A percentile compares a stretch with the other conserved stretches of the same genome.
Evolutionary conservation across 2,797 vertebrate genomes (phyloP).

Genomic region (Enoplosus armatus): DNA sequence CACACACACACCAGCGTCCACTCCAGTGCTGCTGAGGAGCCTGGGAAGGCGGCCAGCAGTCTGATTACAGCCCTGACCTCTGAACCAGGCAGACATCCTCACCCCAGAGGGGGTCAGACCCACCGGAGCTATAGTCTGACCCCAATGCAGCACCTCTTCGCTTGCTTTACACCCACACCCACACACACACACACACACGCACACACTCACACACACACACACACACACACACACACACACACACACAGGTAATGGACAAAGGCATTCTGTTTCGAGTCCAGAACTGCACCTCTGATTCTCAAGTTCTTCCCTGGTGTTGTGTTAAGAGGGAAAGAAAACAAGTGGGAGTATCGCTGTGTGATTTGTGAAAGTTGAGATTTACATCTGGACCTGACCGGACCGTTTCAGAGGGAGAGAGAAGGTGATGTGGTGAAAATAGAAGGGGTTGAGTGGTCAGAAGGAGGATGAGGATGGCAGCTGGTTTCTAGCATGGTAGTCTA

Average conservation of each 20-base stretch:
- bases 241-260: slow-evolving; percentile 67
- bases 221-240: slow-evolving; percentile 26
- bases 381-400: slow-evolving; percentile 54
- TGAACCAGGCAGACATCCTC: slow-evolving; percentile 77
- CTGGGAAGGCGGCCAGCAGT: slow-evolving; percentile 84
- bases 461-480: slow-evolving; percentile 46
- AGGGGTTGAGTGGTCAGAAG: slow-evolving; percentile 48
- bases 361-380: slow-evolving; percentile 78
- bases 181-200: slow-evolving; percentile 28
- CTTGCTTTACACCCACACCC: slow-evolving; percentile 32
- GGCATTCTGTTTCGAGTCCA: slow-evolving; percentile 66
- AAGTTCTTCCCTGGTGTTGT: slow-evolving; percentile 71
- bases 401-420: slow-evolving; percentile 37
- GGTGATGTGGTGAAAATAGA: slow-evolving; percentile 29
- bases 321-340: slow-evolving; percentile 80
- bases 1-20: slow-evolving; percentile 45
- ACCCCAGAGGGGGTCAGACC: slow-evolving; percentile 80
- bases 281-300: slow-evolving; percentile 66
- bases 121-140: slow-evolving; percentile 79
- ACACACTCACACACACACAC: slow-evolving; percentile 33
- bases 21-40: slow-evolving; percentile 60
- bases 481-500: not conserved
- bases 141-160: slow-evolving; percentile 58
- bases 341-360: slow-evolving; percentile 53
- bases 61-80: slow-evolving; percentile 84